A percentile compares a stretch with the other conserved stretches of the same genome.
These are phyloP conservation scores for Calameuta idolon DNA, from an alignment of 2,888 invertebrate species.

Conservation along the genomic window DNA sequence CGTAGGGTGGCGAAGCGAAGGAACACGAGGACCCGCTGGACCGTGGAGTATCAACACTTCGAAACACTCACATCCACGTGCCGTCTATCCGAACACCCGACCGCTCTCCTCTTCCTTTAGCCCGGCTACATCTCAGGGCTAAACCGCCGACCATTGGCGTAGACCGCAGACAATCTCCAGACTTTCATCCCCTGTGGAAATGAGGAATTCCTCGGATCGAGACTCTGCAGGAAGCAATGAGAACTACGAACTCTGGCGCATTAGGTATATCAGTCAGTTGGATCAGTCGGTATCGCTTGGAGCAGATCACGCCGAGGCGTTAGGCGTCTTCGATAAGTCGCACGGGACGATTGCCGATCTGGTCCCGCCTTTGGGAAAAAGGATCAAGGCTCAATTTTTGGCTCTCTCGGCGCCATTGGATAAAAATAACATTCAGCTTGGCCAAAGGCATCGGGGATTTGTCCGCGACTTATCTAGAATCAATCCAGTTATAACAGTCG, in stretches of 20 bases:
- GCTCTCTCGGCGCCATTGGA: conserved; percentile 35
- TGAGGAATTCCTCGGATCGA: not conserved
- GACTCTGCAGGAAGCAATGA: not conserved
- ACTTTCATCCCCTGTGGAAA: not conserved
- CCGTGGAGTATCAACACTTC: conserved; percentile 45
- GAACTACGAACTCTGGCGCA: not conserved
- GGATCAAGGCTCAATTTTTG: not conserved
- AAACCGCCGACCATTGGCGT: conserved; percentile 18
- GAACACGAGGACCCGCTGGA: conserved; percentile 25
- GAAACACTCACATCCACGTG: conserved; percentile 33
- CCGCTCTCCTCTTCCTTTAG: conserved; percentile 4
- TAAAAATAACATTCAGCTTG: conserved; percentile 46
- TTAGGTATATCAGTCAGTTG: not conserved
- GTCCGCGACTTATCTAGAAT: conserved; percentile 58
- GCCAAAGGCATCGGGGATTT: conserved; percentile 48
- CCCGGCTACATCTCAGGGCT: conserved; percentile 15
- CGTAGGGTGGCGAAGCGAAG: conserved; percentile 12
- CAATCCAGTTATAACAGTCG: conserved; percentile 54
- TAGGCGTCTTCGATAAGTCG: not conserved
- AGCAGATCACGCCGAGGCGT: not conserved
- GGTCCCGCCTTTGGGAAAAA: not conserved
- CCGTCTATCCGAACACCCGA: conserved; percentile 10
- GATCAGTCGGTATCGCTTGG: not conserved
- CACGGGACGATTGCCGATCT: not conserved
- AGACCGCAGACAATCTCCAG: conserved; percentile 5